These are phyloP conservation scores for Micrastur ruficollis DNA, from an alignment of 2,797 vertebrate genomes.

Conservation along the genomic window DNA sequence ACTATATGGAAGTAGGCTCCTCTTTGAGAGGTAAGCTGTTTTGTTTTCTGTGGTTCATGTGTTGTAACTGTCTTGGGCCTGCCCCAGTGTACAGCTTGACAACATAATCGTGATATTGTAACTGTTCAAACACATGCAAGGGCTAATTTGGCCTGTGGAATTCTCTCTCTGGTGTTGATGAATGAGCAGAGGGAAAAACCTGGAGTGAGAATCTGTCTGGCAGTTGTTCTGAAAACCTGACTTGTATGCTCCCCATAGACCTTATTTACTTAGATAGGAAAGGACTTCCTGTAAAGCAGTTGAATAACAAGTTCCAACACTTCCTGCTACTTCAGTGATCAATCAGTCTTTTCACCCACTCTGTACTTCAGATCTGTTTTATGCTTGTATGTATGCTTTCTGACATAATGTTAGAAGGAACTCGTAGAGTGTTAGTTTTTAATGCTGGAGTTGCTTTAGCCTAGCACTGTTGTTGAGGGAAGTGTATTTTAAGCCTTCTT, in stretches of 20 bases:
- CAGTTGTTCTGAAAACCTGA: background rate
- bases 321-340: conserved; percentile 13
- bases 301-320: conserved; percentile 24
- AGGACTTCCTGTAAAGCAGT: conserved; percentile 40
- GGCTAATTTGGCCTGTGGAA: background rate
- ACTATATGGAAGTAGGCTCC: background rate
- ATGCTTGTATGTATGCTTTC: background rate
- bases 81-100: background rate
- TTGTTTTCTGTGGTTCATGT: background rate
- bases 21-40: background rate
- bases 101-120: background rate
- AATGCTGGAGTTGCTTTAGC: background rate
- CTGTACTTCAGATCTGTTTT: background rate
- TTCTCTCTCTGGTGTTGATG: conserved; percentile 3
- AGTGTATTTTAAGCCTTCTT: background rate
- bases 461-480: background rate
- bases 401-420: background rate
- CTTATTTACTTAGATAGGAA: conserved; percentile 23
- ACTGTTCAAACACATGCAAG: background rate
- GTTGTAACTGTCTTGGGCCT: background rate
- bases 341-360: background rate
- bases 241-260: background rate
- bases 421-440: background rate
- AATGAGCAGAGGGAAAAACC: conserved; percentile 7
- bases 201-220: background rate